Base-by-base conservation (phyloP, 1,140 invertebrate genomes). In the Thalassaphorura encarpata region DNA sequence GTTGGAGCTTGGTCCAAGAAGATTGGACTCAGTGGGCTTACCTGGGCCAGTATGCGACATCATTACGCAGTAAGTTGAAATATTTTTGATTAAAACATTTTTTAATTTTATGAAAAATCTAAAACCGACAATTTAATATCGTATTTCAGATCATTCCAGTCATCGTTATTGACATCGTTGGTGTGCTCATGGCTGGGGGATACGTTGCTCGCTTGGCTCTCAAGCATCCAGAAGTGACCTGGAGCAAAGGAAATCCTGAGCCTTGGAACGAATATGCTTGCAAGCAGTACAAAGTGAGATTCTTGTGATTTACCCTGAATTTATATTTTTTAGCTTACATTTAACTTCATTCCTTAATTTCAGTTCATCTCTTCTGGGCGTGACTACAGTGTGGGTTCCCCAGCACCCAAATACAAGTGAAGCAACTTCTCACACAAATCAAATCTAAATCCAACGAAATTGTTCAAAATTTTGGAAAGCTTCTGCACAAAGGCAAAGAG, bases 201-300 rank as follows among this genome's bases (percentile, higher is more conserved):
- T 89, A 89, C 66, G 71, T 79, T 0, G 24, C 76, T 1, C 77
- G 87, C 71, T 88, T 31, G 86, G 86, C n/a, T 62, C 73, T 0
- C n/a, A 76, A 74, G 48, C 84, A 78, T 66, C 87, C 87, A 36
- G 87, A 90, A 67, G 86, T 89, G 13, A 74, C 82, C 45, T 89
- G 86, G 86, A 77, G 77, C 59, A 76, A 75, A 42, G 70, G 66
- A 19, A 87, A 87, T 66, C 78, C 81, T 3, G 83, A 87, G 66
- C 86, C 87, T 3, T 87, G 84, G 81, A 74, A 90, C 64, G 79
- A 82, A 54, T 91, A 85, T 68, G 75, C 76, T 50, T 72, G 79
- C 47, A 89, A 88, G 68, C 82, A 85, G 64, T 87, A 89, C 67
- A 89, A 89, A 78, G 87, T 88, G 74, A 46, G 48, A 36, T 18